Percentiles rank a stretch among this genome's conserved stretches.
These are phyloP conservation scores for Therioaphis trifolii DNA, from an alignment of 2,888 invertebrate species.

Conservation along the genomic window DNA sequence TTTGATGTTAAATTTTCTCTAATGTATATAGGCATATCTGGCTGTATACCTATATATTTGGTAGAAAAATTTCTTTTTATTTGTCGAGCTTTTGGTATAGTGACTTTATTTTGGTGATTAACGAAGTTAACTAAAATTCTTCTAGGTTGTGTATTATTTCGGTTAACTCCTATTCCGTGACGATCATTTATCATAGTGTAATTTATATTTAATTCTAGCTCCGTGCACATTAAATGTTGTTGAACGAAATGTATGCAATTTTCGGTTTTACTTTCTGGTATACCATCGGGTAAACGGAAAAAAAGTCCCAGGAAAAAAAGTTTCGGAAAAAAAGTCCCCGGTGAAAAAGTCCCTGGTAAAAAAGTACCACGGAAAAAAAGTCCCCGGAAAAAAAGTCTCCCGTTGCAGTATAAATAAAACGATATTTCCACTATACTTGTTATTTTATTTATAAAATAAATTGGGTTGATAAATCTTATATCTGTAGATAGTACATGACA, in stretches of 20 bases:
- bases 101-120: slow-evolving; percentile 19
- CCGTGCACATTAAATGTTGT: not conserved
- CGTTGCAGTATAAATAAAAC: too few relatives aligned
- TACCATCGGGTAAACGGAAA: too few relatives aligned
- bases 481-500: too few relatives aligned
- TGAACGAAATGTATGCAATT: not conserved
- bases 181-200: not conserved
- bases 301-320: too few relatives aligned
- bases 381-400: too few relatives aligned
- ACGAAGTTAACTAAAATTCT: slow-evolving; percentile 10
- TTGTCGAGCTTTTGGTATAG: slow-evolving; percentile 1
- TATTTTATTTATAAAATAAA: too few relatives aligned
- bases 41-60: not conserved
- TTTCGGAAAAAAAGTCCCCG: too few relatives aligned
- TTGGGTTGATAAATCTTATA: too few relatives aligned
- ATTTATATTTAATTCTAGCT: slow-evolving; percentile 6
- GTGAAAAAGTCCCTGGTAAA: too few relatives aligned
- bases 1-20: slow-evolving; percentile 8
- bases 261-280: not conserved
- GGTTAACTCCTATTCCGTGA: slow-evolving; percentile 1
- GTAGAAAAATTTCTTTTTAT: slow-evolving; percentile 1
- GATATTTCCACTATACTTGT: too few relatives aligned
- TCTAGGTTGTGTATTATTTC: not conserved
- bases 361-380: too few relatives aligned
- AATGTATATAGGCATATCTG: slow-evolving; percentile 3